Base-by-base conservation (phyloP, 2,888 invertebrate genomes). In the Eudiplozoon nipponicum region DNA sequence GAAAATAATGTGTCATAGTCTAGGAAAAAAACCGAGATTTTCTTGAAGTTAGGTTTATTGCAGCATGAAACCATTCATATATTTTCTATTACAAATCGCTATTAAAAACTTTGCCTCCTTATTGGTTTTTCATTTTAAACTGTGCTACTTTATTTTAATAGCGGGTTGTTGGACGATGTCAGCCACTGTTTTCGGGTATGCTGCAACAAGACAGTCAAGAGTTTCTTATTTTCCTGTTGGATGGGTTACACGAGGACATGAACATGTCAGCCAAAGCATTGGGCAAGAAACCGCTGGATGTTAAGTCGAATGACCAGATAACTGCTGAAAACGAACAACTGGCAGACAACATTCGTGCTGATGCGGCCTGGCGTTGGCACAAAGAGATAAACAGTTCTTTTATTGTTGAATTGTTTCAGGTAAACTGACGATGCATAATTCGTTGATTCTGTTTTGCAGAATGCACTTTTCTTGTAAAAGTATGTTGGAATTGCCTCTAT, bases 151-250 rank as follows among this genome's bases (percentile, higher is more conserved):
- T n/a, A n/a, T n/a, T n/a, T n/a, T n/a, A n/a, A n/a, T n/a, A 71
- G 73, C 65, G 63, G 49, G 69, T 70, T 38, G 68, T 76, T 36
- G 72, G 74, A 13, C 69, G 70, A 47, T 70, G 72, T 54, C 70
- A 72, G 52, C 65, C 70, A 66, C 54, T 55, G 45, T 64, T 63
- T 52, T 53, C 56, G 17, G 59, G 60, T 4, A 67, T 67, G 50
- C 72, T 75, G 47, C 80, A 80, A 51, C 77, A 78, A 56, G 78
- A 78, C 55, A 73, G 76, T 0, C 77, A 78, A 59, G 78, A 80
- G 60, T 77, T 78, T 56, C 66, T 80, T 42, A 72, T 72, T 38
- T 73, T 75, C 51, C 65, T 80, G 22, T 67, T 80, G 62, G 76
- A 78, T 56, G 74, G 73, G 67, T 64, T 80, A 48, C 76, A 77